These are phyloP conservation scores for Pocillopora grandis DNA, from an alignment of 92 coral and sea anemone species.

Conservation along the genomic window DNA sequence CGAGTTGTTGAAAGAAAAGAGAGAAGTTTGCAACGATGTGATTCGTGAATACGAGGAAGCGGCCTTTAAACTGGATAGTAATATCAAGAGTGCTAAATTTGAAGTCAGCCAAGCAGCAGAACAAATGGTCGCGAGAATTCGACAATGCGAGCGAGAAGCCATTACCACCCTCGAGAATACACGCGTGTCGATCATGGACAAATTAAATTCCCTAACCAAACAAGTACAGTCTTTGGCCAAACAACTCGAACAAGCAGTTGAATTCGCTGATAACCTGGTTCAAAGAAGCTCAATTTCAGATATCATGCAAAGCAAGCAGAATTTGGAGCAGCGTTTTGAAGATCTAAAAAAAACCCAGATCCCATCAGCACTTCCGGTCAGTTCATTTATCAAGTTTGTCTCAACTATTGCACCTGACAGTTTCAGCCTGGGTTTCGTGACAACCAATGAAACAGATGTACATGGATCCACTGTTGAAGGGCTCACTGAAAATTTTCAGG, in stretches of 20 bases:
- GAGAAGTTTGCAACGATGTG: conserved; percentile 3
- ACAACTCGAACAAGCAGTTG: conserved; percentile 15
- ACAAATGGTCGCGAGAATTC: conserved; percentile 5
- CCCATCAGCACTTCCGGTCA: too few relatives aligned
- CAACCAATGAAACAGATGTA: neutral
- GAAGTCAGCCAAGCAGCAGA: conserved; percentile 11
- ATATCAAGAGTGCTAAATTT: neutral
- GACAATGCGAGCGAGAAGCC: conserved; percentile 18
- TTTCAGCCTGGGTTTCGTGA: conserved; percentile 6
- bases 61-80: neutral
- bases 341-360: too few relatives aligned
- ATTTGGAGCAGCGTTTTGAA: conserved; percentile 12
- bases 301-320: conserved; percentile 15
- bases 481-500: conserved; percentile 9
- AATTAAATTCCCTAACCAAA: neutral
- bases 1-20: conserved; percentile 4
- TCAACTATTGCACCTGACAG: too few relatives aligned
- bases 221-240: neutral
- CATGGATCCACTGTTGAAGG: neutral
- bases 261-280: conserved; percentile 3
- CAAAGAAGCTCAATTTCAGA: neutral
- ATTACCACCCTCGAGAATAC: neutral
- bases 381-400: too few relatives aligned
- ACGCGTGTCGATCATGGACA: neutral
- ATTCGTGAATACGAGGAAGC: conserved; percentile 7